Base-by-base conservation (phyloP, 1,140 invertebrate species). In the Drosophila jambulina region DNA sequence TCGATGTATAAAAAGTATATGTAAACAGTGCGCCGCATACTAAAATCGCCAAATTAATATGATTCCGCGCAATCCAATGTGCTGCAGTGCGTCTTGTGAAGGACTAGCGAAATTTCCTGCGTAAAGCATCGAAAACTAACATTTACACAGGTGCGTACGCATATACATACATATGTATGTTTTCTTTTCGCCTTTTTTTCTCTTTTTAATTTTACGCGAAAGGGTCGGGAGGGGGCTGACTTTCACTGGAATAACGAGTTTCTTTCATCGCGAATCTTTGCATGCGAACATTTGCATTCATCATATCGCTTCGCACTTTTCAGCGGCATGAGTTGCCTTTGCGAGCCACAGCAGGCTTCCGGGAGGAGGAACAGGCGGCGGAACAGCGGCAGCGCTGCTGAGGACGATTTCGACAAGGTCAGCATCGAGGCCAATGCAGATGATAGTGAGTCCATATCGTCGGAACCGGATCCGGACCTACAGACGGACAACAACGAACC, bases 221-320 rank as follows among this genome's bases (percentile, higher is more conserved):
- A 29, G 27, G 36, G 43, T 36, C 19, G 34, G 27, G 8, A 10
- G 64, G 32, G 62, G 21, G 27, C 27, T 60, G 62, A 72, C 69
- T 74, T 74, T 74, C 70, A 74, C 70, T 72, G 68, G 45, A 72
- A 27, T 51, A 72, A 74, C 70, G 29, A 58, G 70, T 74, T 74
- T 59, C 34, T 60, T 34, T 49, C 17, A 34, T 29, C 25, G 12
- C 27, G 19, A 19, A 25, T 48, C 46, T 51, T 51, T 29, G 48
- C 17, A 40, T 46, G 13, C n/a, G 45, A 59, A 71, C 15, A 38
- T 72, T 74, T 49, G 54, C 29, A 49, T 65, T 25, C 9, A 59
- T 25, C 17, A 59, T 59, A n/a, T 29, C 23, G 4, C 6, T 29
- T 58, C n/a, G 25, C 23, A 27, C 7, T n/a, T 70, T 54, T 29